Percentiles rank a stretch among this genome's conserved stretches.
phyloP scores from a whole-genome alignment of 2,888 invertebrate species.

The Matsumyia berberina region DNA sequence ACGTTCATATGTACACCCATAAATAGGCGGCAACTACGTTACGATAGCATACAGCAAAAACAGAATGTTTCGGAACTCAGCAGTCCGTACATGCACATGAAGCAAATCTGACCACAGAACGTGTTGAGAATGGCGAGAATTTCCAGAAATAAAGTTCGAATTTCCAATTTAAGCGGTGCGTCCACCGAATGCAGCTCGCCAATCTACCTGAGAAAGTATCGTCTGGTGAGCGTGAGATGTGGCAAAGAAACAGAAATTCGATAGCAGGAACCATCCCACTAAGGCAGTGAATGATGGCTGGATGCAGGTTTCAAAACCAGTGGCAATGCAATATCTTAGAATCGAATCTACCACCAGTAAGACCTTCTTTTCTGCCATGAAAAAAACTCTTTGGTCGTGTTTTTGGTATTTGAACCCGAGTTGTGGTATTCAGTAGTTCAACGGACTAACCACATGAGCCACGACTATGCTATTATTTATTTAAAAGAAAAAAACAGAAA shows the following conservation, averaged over 20 bases:
- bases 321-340: slow-evolving; percentile 86
- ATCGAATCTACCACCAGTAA: slow-evolving; percentile 86
- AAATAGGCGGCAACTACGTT: too few species aligned
- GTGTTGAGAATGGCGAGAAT: slow-evolving; percentile 91
- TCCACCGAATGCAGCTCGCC: slow-evolving; percentile 96
- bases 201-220: slow-evolving; percentile 95
- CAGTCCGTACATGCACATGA: slow-evolving; percentile 88
- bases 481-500: too few species aligned
- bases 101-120: slow-evolving; percentile 89
- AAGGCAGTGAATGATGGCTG: slow-evolving; percentile 83
- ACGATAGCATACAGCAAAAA: slow-evolving; percentile 87
- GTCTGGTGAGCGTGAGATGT: slow-evolving; percentile 98
- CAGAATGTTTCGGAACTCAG: slow-evolving; percentile 88
- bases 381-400: too few species aligned
- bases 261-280: slow-evolving; percentile 89
- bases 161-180: slow-evolving; percentile 87
- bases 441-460: too few species aligned
- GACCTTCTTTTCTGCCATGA: too few species aligned
- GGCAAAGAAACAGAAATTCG: slow-evolving; percentile 93
- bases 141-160: slow-evolving; percentile 86
- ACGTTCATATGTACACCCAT: too few species aligned
- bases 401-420: too few species aligned
- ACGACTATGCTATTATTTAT: too few species aligned
- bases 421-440: too few species aligned
- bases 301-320: slow-evolving; percentile 83